Evolutionary conservation across 2,888 invertebrate species (phyloP).

Genomic region (Chymomyza fuscimana): DNA sequence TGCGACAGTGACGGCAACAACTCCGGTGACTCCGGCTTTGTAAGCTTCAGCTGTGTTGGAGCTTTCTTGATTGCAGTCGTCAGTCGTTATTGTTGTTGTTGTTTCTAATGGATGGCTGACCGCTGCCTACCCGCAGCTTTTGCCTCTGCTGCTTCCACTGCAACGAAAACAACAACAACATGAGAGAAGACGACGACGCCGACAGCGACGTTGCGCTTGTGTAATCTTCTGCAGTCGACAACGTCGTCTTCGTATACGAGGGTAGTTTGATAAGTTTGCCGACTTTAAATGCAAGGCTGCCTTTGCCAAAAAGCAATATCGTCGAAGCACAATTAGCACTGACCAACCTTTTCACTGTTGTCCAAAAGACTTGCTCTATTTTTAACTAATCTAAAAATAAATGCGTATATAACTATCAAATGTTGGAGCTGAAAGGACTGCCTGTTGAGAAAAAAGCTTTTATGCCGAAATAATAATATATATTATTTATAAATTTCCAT

Average conservation of each 20-base stretch:
- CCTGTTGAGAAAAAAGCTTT: too few species aligned
- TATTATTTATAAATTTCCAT: too few species aligned
- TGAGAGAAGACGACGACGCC: neutral
- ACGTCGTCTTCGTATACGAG: slow-evolving; percentile 31
- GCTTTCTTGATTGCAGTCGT: slow-evolving; percentile 63
- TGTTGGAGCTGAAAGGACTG: too few species aligned
- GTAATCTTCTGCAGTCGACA: slow-evolving; percentile 49
- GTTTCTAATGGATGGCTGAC: slow-evolving; percentile 50
- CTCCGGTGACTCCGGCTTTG: slow-evolving; percentile 24
- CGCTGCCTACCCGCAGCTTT: neutral
- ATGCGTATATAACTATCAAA: too few species aligned
- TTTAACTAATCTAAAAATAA: too few species aligned
- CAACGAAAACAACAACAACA: slow-evolving; percentile 7
- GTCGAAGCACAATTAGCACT: too few species aligned
- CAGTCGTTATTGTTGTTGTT: slow-evolving; percentile 3
- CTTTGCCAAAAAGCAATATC: too few species aligned
- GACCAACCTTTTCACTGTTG: too few species aligned
- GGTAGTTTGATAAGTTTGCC: slow-evolving; percentile 7
- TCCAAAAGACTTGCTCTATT: too few species aligned
- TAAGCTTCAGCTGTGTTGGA: slow-evolving; percentile 41
- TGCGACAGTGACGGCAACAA: slow-evolving; percentile 10
- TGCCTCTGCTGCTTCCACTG: neutral
- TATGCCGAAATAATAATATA: too few species aligned
- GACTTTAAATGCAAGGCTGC: too few species aligned
- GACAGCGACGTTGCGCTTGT: slow-evolving; percentile 63